Base-by-base conservation (phyloP, 2,888 invertebrate species). In the Ormyrus thymus region DNA sequence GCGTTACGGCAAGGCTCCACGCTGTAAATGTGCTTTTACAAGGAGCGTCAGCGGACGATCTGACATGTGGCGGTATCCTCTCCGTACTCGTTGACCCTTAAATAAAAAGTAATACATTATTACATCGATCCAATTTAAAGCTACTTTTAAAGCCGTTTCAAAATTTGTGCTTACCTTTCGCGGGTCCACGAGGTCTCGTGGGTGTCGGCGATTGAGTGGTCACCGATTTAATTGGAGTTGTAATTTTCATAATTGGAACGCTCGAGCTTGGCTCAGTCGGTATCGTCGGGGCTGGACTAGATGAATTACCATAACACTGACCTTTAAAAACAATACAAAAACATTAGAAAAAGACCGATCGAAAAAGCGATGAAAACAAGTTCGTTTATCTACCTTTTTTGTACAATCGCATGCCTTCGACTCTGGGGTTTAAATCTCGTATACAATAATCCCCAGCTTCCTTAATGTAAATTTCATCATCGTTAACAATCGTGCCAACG, bases 401-500 rank as follows among this genome's bases (percentile, higher is more conserved):
- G 55, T 91, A 91, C 46, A 94, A 89, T 85, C 93, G 92, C 94
- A 94, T 94, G 78, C 93, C 94, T 84, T 92, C 91, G 53, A 88
- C 90, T 66, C 91, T 89, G 1, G 93, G 93, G 87, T 93, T 92
- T 50, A 93, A 91, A 81, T 92, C 91, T 80, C 93, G 90, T 82
- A 92, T 92, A 84, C 94, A 94, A 84, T 93, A 92, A 84, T 93
- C 93, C 0, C 94, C 94, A 45, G 94, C 94, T 90, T 94, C 94
- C 84, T 92, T 93, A 78, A 94, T 94, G 84, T 92, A 93, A 82
- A 94, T 93, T 83, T 93, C 92, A 58, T 92, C 91, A 55, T 92
- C 92, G 29, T 92, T 91, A 11, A 92, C 90, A 71, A 93, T 93
- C 6, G 80, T 76, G 9, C 94, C 94, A 45, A 94, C 93, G 86